Evolutionary conservation across 1,140 invertebrate species (phyloP), one percentile per base, ranked within the genome.

Genomic region (Sinonovacula constricta): DNA sequence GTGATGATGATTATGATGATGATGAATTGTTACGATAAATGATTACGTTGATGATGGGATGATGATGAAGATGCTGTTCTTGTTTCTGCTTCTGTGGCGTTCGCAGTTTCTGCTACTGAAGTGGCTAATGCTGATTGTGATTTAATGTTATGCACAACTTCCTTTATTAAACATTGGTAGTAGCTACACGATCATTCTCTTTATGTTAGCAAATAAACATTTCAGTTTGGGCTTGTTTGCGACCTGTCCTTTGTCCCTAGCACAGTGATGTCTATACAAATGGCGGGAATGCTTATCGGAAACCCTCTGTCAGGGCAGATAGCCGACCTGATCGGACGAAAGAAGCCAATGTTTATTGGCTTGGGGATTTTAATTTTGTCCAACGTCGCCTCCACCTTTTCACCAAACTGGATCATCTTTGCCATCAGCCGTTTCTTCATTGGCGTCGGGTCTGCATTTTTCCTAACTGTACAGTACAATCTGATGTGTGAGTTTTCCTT

Each of bases 211-310:
- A n/a, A n/a, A n/a, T n/a, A n/a, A n/a, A n/a, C n/a, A 14, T 80
- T 78, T 28, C 76, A 89, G 86, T 89, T 83, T 83, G 51, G 81
- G n/a, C 80, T 89, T 18, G 69, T 88, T 1, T 89, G 88, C 71
- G 81, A 86, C 14, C 49, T 79, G 22, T 60, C 62, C 0, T 87
- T 79, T 70, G 54, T 86, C 10, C 63, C 74, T 10, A 53, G 76
- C 26, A 54, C 81, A 0, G 81, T 87, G 22, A 87, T 84, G 1
- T 85, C 82, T 3, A 75, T 89, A 2, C 87, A 88, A 62, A 88
- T 89, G 87, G 81, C 71, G 0, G 88, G 88, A 5, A 67, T 87
- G 0, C 68, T 88, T 7, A 18, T 86, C 15, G 86, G 88, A 14
- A 75, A 84, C 12, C 24, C 84, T 14, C 3, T 80, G 0, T 60